Evolutionary conservation across 2,888 invertebrate species (phyloP).

Genomic region (Diaperis boleti): DNA sequence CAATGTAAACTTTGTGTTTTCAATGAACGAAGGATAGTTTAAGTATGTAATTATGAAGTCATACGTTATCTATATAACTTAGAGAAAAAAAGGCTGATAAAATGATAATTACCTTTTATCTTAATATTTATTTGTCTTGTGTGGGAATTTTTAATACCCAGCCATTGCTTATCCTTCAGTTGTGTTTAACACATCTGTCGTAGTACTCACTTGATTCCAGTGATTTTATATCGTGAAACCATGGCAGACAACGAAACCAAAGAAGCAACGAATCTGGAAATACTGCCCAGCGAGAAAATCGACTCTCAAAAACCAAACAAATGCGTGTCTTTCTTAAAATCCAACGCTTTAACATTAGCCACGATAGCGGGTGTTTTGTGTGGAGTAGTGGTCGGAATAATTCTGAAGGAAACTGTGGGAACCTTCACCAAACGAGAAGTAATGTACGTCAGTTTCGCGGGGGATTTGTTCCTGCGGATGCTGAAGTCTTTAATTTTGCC

Average conservation of each 20-base stretch:
- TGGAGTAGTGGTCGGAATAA: conserved; percentile 70
- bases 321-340: conserved; percentile 57
- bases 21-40: too few relatives aligned
- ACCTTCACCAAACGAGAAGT: conserved; percentile 72
- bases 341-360: conserved; percentile 70
- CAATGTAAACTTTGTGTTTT: too few relatives aligned
- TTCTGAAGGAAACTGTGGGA: conserved; percentile 62
- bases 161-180: background rate
- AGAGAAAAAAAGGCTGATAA: background rate
- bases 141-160: background rate
- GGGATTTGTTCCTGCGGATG: conserved; percentile 80
- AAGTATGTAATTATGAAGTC: background rate
- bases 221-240: background rate
- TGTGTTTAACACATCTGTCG: background rate
- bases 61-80: background rate
- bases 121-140: background rate
- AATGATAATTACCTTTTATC: background rate
- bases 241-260: background rate
- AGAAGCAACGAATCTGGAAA: conserved; percentile 1
- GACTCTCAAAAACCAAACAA: conserved; percentile 46
- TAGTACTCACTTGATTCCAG: too few relatives aligned
- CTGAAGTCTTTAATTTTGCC: conserved; percentile 81
- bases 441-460: conserved; percentile 78
- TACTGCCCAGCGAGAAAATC: background rate
- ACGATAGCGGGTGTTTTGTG: conserved; percentile 71